Percentiles rank a stretch among this genome's conserved stretches.
Evolutionary conservation across 35 echinoderm and acorn worm species (phyloP).

Genomic region (Lytechinus variegatus): DNA sequence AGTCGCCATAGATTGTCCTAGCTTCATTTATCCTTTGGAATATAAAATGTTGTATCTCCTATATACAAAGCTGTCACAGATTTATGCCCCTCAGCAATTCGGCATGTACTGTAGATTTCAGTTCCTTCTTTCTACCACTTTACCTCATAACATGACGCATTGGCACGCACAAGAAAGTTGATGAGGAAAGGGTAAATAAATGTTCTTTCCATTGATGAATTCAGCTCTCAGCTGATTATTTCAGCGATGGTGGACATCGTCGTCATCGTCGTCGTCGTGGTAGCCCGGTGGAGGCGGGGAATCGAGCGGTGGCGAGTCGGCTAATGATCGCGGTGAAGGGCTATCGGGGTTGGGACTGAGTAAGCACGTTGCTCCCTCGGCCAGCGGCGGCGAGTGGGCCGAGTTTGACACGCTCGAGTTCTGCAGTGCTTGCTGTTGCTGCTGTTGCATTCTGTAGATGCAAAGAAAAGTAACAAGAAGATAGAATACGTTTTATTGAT

Average conservation of each 20-base stretch:
- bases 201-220: background rate
- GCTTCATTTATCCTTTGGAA: background rate
- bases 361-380: conserved; percentile 34
- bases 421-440: conserved; percentile 44
- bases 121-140: background rate
- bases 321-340: conserved; percentile 33
- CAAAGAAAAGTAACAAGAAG: background rate
- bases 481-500: background rate
- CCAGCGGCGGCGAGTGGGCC: conserved; percentile 7
- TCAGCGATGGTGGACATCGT: background rate
- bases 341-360: conserved; percentile 21
- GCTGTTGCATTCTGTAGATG: conserved; percentile 38
- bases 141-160: background rate
- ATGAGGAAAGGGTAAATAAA: background rate
- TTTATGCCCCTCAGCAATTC: background rate
- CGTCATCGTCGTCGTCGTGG: conserved; percentile 39
- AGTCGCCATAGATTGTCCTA: background rate
- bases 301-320: conserved; percentile 48
- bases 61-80: background rate
- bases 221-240: background rate
- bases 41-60: background rate
- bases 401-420: conserved; percentile 51
- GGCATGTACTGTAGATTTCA: background rate
- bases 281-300: conserved; percentile 46
- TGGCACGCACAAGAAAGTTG: background rate